These are phyloP conservation scores for Neogobius melanostomus DNA, from an alignment of 2,113 vertebrate species.

Conservation along the genomic window DNA sequence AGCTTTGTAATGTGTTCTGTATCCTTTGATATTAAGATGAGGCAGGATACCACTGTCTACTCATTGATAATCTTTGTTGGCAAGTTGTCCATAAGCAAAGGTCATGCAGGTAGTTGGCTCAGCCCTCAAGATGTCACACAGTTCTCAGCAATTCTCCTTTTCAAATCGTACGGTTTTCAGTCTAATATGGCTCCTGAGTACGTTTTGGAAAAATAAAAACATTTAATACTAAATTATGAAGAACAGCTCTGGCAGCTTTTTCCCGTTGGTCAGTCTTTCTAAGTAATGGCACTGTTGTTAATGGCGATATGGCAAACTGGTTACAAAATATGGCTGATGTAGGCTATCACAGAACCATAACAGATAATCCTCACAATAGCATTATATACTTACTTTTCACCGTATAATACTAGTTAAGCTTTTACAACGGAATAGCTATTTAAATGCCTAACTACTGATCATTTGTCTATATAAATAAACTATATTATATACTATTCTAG, in stretches of 20 bases:
- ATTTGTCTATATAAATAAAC: conserved; percentile 30
- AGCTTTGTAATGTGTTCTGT: conserved; percentile 44
- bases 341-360: conserved; percentile 67
- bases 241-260: conserved; percentile 57
- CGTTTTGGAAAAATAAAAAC: conserved; percentile 67
- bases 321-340: conserved; percentile 80
- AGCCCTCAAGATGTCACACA: conserved; percentile 27
- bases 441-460: conserved; percentile 60
- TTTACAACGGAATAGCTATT: conserved; percentile 64
- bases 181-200: conserved; percentile 79
- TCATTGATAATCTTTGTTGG: conserved; percentile 21
- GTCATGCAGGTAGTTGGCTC: conserved; percentile 45
- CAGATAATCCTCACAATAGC: conserved; percentile 47
- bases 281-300: conserved; percentile 70
- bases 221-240: conserved; percentile 63
- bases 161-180: conserved; percentile 45
- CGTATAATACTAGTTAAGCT: conserved; percentile 41
- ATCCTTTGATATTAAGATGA: conserved; percentile 41
- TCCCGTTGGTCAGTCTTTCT: conserved; percentile 51
- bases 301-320: conserved; percentile 72
- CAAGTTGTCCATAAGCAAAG: conserved; percentile 22
- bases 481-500: conserved; percentile 53
- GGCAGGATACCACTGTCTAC: conserved; percentile 31
- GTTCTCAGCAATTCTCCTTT: conserved; percentile 24
- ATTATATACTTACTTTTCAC: conserved; percentile 21